Evolutionary conservation across 2,797 vertebrate genomes (phyloP), one percentile per base, ranked within the genome.

Genomic region (Catamblyrhynchus diadema): DNA sequence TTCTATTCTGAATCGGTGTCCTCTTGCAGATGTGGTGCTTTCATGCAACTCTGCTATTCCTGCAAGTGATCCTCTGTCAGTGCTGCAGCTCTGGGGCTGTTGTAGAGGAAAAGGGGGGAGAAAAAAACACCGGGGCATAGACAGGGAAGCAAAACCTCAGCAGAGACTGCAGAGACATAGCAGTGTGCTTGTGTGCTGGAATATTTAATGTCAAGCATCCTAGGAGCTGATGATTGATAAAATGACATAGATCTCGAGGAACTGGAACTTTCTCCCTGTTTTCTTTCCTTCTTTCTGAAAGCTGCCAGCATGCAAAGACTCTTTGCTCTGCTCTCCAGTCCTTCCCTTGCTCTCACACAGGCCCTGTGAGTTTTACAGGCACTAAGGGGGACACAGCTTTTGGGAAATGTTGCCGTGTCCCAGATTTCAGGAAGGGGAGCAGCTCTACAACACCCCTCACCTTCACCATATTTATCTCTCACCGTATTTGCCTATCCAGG

Each of bases 71-170:
- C 39, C 33, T 64, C 47, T 62, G n/a, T 51, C 18, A 33, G 8
- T 57, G 35, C 30, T 42, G 80, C 39, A 37, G 44, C n/a, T 62
- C 51, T 44, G 71, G 22, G 53, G 22, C 28, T 81, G 19, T 4
- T 47, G 69, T 51, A 79, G 51, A 61, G 27, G 13, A 39, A 48
- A 61, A 64, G 54, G 5, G 2, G 5, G 1, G 0, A 0, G 9
- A 10, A 5, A 19, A 45, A 32, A 48, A 17, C 25, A 37, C 14
- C 53, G 47, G n/a, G 41, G 39, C 20, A n/a, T n/a, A 32, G 54
- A 21, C 14, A 37, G 32, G 28, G 20, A 30, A 75, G 39, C 33
- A 73, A 59, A 12, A 72, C 5, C 27, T 39, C 41, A 56, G 27
- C 39, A 72, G 84, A 78, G 33, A 13, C 47, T 85, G 51, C 61